Percentiles rank a stretch among this genome's conserved stretches.
phyloP scores from a whole-genome alignment of 1,140 invertebrate species.

The Procambarus clarkii region DNA sequence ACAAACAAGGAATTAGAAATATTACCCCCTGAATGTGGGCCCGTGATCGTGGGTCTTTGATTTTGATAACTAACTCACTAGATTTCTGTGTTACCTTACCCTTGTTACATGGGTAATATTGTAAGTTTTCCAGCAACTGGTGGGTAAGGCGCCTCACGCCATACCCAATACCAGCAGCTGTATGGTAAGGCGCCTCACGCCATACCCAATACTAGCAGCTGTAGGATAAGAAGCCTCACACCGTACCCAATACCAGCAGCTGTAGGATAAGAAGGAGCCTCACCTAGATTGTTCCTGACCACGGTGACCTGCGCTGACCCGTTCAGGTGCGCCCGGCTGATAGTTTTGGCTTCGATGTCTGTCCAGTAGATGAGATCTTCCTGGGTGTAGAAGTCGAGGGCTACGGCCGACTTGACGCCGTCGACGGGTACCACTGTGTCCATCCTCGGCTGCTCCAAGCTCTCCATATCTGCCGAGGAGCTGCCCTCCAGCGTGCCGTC shows the following conservation, averaged over 20 bases:
- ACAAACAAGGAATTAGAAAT: no score
- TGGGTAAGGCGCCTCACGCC: no score
- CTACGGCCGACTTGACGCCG: slow-evolving; percentile 87
- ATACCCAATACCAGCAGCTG: no score
- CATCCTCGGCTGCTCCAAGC: slow-evolving; percentile 46
- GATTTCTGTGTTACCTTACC: no score
- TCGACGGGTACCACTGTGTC: slow-evolving; percentile 84
- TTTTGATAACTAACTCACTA: no score
- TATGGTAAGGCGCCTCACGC: slow-evolving; percentile 76
- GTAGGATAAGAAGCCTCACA: background rate
- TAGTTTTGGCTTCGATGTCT: slow-evolving; percentile 88
- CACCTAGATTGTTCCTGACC: slow-evolving; percentile 83
- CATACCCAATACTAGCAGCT: no score
- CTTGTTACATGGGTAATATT: no score
- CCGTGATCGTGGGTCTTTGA: no score
- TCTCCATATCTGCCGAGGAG: slow-evolving; percentile 77
- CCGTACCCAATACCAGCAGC: no score
- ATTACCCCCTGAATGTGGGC: no score
- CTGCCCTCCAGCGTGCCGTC: slow-evolving; percentile 77
- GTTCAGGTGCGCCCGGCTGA: slow-evolving; percentile 86
- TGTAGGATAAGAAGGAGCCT: slow-evolving; percentile 38
- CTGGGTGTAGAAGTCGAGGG: slow-evolving; percentile 88
- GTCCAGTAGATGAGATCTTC: slow-evolving; percentile 91
- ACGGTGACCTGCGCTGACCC: slow-evolving; percentile 84
- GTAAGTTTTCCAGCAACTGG: no score